These are phyloP conservation scores for Myodes glareolus DNA, from an alignment of 2,113 vertebrate genomes.

Conservation along the genomic window DNA sequence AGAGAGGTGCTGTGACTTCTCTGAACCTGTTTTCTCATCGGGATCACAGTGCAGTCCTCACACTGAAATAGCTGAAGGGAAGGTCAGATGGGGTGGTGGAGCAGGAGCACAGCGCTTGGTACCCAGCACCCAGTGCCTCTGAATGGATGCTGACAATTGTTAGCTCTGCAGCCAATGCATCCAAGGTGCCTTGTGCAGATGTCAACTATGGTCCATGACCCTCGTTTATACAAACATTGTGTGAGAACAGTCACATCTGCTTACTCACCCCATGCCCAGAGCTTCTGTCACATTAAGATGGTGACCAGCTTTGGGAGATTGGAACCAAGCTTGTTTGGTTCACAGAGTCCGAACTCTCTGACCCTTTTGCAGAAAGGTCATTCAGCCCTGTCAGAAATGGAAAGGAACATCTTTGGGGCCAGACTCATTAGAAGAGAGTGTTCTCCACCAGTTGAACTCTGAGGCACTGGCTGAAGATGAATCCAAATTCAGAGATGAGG, in stretches of 20 bases:
- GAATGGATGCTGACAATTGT: not conserved
- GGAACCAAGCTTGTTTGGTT: not conserved
- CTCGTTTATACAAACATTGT: not conserved
- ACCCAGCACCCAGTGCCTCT: not conserved
- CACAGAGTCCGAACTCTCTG: not conserved
- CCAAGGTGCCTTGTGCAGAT: not conserved
- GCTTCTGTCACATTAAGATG: too few relatives aligned
- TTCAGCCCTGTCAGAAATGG: not conserved
- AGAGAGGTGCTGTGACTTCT: not conserved
- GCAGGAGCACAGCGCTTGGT: not conserved
- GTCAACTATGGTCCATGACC: not conserved
- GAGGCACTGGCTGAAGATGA: not conserved
- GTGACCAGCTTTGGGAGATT: not conserved
- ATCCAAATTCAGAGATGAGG: not conserved
- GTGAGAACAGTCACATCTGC: not conserved
- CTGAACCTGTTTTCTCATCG: not conserved
- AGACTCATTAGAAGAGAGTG: not conserved
- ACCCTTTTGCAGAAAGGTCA: not conserved
- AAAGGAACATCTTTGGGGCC: not conserved
- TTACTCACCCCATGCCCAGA: not conserved
- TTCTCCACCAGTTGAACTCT: not conserved
- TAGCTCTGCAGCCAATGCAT: too few relatives aligned
- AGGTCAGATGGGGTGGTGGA: not conserved
- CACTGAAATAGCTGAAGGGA: not conserved
- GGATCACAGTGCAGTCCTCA: not conserved